These are phyloP conservation scores for Scylla paramamosain DNA, from an alignment of 1,140 invertebrate genomes.

Conservation along the genomic window DNA sequence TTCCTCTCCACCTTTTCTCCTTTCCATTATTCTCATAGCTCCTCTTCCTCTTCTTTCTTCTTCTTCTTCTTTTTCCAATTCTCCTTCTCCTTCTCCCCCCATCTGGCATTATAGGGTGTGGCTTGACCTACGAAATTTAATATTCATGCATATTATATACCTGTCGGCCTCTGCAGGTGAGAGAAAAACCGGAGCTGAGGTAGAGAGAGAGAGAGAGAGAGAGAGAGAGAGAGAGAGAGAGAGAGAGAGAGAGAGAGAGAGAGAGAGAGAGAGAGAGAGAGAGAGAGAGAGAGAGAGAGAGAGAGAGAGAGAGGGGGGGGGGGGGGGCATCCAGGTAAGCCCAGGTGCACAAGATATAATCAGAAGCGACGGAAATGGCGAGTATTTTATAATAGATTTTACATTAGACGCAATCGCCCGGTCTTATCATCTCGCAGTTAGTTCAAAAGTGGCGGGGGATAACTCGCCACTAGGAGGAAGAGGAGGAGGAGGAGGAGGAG, in stretches of 20 bases:
- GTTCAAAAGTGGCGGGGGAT: slow-evolving; percentile 11
- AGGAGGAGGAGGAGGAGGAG: no score
- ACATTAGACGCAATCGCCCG: not conserved
- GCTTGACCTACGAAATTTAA: slow-evolving; percentile 21
- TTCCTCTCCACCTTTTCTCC: not conserved
- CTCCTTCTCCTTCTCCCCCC: not conserved
- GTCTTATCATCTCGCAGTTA: not conserved
- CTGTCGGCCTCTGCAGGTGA: slow-evolving; percentile 16
- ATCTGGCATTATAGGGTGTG: not conserved
- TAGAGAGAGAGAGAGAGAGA: not conserved
- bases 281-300: slow-evolving; percentile 20
- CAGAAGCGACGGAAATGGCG: slow-evolving; percentile 18
- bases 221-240: slow-evolving; percentile 2
- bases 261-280: slow-evolving; percentile 20
- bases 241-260: slow-evolving; percentile 20
- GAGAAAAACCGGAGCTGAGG: not conserved
- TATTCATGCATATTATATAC: not conserved
- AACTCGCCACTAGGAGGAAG: not conserved
- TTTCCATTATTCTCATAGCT: not conserved
- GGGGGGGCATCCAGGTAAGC: not conserved
- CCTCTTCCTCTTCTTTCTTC: not conserved
- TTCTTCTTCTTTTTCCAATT: not conserved
- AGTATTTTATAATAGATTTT: slow-evolving; percentile 25
- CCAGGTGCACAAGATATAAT: slow-evolving; percentile 14
- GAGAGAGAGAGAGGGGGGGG: not conserved